Conservation (phyloP, 2,888 invertebrate genomes). For the Nasonovia ribisnigri region DNA sequence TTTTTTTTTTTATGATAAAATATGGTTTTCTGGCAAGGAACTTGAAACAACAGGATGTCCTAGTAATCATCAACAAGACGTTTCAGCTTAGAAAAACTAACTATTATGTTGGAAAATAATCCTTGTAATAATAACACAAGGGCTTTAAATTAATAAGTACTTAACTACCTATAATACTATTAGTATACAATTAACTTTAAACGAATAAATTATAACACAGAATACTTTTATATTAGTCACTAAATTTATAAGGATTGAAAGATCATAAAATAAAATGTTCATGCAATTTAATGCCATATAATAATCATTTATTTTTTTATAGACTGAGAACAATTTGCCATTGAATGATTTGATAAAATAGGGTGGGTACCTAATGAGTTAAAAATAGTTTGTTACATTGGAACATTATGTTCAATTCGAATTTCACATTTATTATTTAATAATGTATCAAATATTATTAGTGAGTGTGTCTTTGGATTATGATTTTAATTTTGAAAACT, state of each 20-base stretch:
- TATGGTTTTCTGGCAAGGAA: not conserved
- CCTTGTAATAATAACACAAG: not conserved
- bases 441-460: not conserved
- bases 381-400: not conserved
- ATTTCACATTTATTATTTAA: not conserved
- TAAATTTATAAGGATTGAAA: not conserved
- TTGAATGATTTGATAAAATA: not conserved
- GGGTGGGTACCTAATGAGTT: not conserved
- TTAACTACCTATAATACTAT: too few relatives aligned
- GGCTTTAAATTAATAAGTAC: not conserved
- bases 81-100: not conserved
- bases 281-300: not conserved
- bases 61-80: slow-evolving; percentile 6
- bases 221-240: not conserved
- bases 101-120: not conserved
- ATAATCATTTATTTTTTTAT: not conserved
- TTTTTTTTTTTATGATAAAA: not conserved
- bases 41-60: not conserved
- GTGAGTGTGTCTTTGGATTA: not conserved
- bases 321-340: not conserved
- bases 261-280: not conserved
- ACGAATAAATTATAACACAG: slow-evolving; percentile 1
- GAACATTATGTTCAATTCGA: too few relatives aligned
- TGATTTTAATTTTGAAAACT: not conserved
- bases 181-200: not conserved